Evolutionary conservation across 2,888 invertebrate species (phyloP), one percentile per base, ranked within the genome.

Genomic region (Campoplex capitator): DNA sequence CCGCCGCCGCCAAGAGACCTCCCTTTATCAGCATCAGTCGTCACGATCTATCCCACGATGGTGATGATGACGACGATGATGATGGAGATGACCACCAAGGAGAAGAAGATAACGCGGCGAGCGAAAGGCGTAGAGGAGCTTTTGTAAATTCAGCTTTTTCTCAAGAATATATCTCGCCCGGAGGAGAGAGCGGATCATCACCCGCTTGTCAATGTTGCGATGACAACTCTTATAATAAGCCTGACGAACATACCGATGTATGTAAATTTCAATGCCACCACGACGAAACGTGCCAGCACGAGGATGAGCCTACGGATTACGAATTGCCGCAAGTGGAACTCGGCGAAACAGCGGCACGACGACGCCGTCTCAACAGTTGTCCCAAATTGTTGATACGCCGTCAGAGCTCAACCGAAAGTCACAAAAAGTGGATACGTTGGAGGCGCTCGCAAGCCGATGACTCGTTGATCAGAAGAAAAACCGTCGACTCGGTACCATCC

Each of bases 381-480:
- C 91, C 92, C 0, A 93, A 91, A 83, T 90, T 90, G 68, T 81
- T 93, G 42, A 79, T 91, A 16, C 89, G 91, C 65, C 92, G 92
- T 58, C 91, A 92, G n/a, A 92, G 91, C 79, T 92, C 91, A 13
- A 85, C 83, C 32, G 90, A 91, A 23, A 91, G 90, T 68, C 85
- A 88, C 28, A 89, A 91, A n/a, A 93, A 90, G 74, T 92, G 92
- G 18, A 92, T 94, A 2, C 91, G 92, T 4, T 94, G 95, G 94
- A 94, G 92, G 89, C 91, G 93, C 4, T 88, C 91, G 54, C 77
- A 89, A 3, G 86, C 88, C 56, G 87, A 89, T 18, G 56, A 58
- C 28, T 16, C 74, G 11, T 88, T 68, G 45, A 77, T 89, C 28
- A 87, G 92, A 38, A 87, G 91, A 75, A 90, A 83, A 88, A 93